These are phyloP conservation scores for Rhynchopsitta pachyrhyncha DNA, from an alignment of 2,113 vertebrate genomes.

Conservation along the genomic window DNA sequence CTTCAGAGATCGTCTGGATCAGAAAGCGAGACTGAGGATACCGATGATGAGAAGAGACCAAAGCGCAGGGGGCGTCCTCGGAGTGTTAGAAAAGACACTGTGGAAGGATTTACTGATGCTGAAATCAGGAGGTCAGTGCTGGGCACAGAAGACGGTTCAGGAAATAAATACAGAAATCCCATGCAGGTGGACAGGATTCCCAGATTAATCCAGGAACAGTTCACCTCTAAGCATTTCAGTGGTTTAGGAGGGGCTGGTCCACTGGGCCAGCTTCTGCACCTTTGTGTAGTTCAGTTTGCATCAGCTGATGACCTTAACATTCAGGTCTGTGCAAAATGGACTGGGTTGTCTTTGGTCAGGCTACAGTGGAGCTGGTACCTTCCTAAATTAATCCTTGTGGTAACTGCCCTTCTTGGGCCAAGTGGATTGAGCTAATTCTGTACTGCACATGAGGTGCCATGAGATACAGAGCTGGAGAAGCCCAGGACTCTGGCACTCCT, in stretches of 20 bases:
- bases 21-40: conserved; percentile 94
- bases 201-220: not conserved
- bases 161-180: not conserved
- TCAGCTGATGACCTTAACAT: not conserved
- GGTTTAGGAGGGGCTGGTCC: not conserved
- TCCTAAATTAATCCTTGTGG: not conserved
- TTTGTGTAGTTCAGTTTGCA: not conserved
- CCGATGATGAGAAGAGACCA: conserved; percentile 92
- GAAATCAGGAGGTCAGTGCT: conserved; percentile 91
- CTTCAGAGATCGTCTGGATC: conserved; percentile 89
- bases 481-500: not conserved
- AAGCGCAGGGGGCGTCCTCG: conserved; percentile 91
- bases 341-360: not conserved
- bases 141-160: not conserved
- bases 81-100: conserved; percentile 91
- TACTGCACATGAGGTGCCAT: not conserved
- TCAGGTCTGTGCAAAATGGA: not conserved
- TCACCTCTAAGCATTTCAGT: not conserved
- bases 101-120: conserved; percentile 94
- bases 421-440: not conserved
- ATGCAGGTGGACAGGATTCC: not conserved
- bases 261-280: not conserved
- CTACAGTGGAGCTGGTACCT: not conserved
- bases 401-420: not conserved
- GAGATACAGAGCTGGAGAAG: not conserved